These are phyloP conservation scores for Patella caerulea DNA, from an alignment of 2,888 invertebrate genomes.

Conservation along the genomic window DNA sequence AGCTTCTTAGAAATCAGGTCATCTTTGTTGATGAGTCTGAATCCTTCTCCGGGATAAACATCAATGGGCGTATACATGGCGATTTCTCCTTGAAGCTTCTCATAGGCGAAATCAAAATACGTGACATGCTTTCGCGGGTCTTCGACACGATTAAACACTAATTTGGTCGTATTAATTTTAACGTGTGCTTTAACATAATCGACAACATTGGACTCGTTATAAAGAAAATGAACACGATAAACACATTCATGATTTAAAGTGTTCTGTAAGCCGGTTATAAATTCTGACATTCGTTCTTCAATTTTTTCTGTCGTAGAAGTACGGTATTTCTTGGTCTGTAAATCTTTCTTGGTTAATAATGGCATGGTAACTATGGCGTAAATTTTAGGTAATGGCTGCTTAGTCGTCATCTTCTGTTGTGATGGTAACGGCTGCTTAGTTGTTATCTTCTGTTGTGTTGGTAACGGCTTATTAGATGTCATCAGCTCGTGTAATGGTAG, in stretches of 20 bases:
- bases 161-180: not conserved
- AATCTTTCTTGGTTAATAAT: too few relatives aligned
- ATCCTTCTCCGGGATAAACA: constrained; percentile 20
- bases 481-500: too few relatives aligned
- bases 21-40: constrained; percentile 8
- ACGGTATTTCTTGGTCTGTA: too few relatives aligned
- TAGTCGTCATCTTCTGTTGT: too few relatives aligned
- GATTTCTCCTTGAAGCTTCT: constrained; percentile 12
- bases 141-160: too few relatives aligned
- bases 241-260: constrained; percentile 17
- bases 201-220: not conserved
- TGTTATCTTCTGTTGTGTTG: too few relatives aligned
- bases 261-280: constrained; percentile 2
- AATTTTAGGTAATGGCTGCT: too few relatives aligned
- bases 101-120: constrained; percentile 15
- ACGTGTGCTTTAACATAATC: not conserved
- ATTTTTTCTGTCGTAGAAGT: too few relatives aligned
- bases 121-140: not conserved
- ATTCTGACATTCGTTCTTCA: constrained; percentile 15
- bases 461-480: too few relatives aligned
- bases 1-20: not conserved
- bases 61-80: constrained; percentile 19
- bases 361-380: too few relatives aligned
- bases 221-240: constrained; percentile 14
- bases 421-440: too few relatives aligned